Evolutionary conservation across 2,888 invertebrate genomes (phyloP).

Genomic region (Schizotus pectinicornis): DNA sequence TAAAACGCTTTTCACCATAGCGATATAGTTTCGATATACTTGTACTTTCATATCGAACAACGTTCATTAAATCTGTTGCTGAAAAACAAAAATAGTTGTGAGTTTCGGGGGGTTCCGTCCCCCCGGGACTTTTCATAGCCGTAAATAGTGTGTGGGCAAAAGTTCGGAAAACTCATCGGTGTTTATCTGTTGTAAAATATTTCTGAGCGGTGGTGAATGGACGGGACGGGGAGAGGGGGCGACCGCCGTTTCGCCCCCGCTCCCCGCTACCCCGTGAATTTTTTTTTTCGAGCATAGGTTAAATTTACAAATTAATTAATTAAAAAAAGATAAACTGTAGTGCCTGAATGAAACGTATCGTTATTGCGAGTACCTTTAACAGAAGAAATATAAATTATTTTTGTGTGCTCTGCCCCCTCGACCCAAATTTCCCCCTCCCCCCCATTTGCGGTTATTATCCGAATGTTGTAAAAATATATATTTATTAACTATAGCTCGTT

Average conservation of each 20-base stretch:
- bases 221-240: constrained; percentile 7
- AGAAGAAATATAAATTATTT: constrained; percentile 28
- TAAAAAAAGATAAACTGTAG: constrained; percentile 45
- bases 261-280: no score
- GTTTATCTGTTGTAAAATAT: constrained; percentile 31
- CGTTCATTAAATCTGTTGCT: constrained; percentile 14
- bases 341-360: constrained; percentile 53
- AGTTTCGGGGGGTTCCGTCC: no score
- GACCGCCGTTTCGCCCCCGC: no score
- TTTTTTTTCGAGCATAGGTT: no score
- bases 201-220: constrained; percentile 4
- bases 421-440: no score
- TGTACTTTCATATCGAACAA: constrained; percentile 41
- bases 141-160: constrained; percentile 12
- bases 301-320: constrained; percentile 24
- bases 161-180: constrained; percentile 15
- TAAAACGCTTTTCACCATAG: constrained; percentile 13
- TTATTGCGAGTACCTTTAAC: constrained; percentile 43
- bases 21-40: constrained; percentile 41
- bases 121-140: no score
- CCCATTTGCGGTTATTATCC: constrained; percentile 3
- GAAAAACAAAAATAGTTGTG: not conserved
- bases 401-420: constrained; percentile 26
- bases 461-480: constrained; percentile 3
- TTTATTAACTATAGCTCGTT: not conserved